Conservation (phyloP, 2,113 vertebrate genomes). For the Tursiops truncatus region DNA sequence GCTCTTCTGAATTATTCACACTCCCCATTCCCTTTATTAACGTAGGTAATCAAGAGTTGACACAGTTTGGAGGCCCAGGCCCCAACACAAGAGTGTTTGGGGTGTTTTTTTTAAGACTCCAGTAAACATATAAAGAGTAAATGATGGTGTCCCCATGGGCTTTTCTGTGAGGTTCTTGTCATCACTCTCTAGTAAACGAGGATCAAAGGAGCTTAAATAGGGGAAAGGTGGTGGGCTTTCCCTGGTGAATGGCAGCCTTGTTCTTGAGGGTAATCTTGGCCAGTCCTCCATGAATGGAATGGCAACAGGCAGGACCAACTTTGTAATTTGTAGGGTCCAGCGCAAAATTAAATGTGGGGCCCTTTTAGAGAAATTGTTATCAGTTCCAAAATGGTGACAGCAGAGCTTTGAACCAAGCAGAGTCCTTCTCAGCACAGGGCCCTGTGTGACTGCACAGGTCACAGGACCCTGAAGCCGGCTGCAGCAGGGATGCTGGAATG, state of each 20-base stretch:
- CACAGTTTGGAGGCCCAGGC: neutral
- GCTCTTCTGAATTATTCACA: neutral
- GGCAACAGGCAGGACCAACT: neutral
- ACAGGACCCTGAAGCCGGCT: neutral
- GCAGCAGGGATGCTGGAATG: neutral
- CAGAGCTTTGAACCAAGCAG: neutral
- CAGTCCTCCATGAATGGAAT: neutral
- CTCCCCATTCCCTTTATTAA: neutral
- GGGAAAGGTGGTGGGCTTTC: too few relatives aligned
- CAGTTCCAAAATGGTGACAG: neutral
- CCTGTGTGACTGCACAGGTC: neutral
- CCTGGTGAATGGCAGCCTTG: fast-evolving
- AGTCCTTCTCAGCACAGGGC: neutral
- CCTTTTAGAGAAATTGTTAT: too few relatives aligned
- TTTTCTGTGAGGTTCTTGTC: neutral
- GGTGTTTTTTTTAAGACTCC: neutral
- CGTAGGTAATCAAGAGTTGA: neutral
- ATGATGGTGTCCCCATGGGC: neutral
- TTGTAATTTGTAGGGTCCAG: neutral
- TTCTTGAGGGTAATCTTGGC: neutral
- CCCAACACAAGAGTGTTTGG: neutral
- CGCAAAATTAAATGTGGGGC: neutral
- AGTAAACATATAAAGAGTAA: neutral
- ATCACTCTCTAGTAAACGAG: neutral
- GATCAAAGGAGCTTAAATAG: neutral